Evolutionary conservation across 1,140 invertebrate genomes (phyloP).

Genomic region (Copidosoma floridanum): DNA sequence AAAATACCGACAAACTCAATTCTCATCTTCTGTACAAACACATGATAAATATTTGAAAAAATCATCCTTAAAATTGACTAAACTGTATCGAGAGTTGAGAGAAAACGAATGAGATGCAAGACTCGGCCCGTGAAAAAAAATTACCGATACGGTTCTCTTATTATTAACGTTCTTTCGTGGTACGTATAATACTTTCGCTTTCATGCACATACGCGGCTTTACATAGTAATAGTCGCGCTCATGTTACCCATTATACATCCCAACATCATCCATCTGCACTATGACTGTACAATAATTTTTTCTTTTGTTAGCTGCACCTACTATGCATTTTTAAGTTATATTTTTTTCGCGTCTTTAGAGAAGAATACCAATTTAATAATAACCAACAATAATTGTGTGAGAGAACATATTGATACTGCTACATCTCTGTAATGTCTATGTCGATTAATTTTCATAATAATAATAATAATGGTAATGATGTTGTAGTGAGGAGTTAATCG

Average conservation of each 20-base stretch:
- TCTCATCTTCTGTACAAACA: too few species aligned
- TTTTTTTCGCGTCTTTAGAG: slow-evolving; percentile 13
- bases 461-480: slow-evolving; percentile 23
- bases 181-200: too few species aligned
- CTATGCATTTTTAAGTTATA: slow-evolving; percentile 5
- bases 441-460: slow-evolving; percentile 13
- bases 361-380: slow-evolving; percentile 20
- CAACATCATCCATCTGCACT: background rate
- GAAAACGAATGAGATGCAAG: too few species aligned
- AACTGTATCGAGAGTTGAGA: too few species aligned
- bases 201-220: too few species aligned
- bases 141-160: too few species aligned
- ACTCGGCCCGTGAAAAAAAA: too few species aligned
- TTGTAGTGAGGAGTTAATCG: slow-evolving; percentile 16
- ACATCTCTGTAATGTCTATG: slow-evolving; percentile 20
- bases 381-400: slow-evolving; percentile 22
- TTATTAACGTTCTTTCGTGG: too few species aligned
- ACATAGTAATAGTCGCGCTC: too few species aligned
- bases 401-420: slow-evolving; percentile 22
- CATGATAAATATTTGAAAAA: too few species aligned
- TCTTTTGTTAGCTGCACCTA: slow-evolving; percentile 17
- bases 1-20: too few species aligned
- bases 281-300: slow-evolving; percentile 8
- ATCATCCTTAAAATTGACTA: too few species aligned
- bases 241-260: background rate